Evolutionary conservation across 2,888 invertebrate species (phyloP).

Genomic region (Rambutsinella grinnellia): DNA sequence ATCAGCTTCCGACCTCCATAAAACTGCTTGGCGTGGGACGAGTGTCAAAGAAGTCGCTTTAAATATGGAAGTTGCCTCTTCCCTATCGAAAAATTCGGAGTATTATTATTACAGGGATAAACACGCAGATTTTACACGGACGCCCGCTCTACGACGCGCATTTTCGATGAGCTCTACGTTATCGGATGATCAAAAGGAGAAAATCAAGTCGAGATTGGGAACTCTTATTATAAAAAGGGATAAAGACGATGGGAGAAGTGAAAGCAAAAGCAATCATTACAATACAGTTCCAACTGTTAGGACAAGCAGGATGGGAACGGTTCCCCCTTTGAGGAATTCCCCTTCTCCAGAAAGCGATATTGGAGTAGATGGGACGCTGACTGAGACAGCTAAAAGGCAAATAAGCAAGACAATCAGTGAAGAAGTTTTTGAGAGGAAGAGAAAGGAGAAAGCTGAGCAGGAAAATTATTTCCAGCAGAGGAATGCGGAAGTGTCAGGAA

Average conservation of each 20-base stretch:
- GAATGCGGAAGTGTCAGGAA: slow-evolving; percentile 61
- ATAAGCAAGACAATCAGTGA: slow-evolving; percentile 81
- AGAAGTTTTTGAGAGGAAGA: slow-evolving; percentile 79
- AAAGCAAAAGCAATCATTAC: slow-evolving; percentile 21
- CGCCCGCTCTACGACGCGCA: slow-evolving; percentile 64
- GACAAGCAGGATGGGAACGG: slow-evolving; percentile 62
- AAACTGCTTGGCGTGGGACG: slow-evolving; percentile 86
- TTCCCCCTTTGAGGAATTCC: slow-evolving; percentile 54
- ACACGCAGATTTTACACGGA: slow-evolving; percentile 47
- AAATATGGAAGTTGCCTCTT: slow-evolving; percentile 75
- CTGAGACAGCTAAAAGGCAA: slow-evolving; percentile 80
- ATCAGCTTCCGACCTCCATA: slow-evolving; percentile 75
- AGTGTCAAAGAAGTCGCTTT: slow-evolving; percentile 86
- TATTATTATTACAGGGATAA: slow-evolving; percentile 63
- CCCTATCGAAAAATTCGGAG: slow-evolving; percentile 69
- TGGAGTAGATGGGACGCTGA: slow-evolving; percentile 68
- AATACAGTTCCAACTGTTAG: slow-evolving; percentile 31
- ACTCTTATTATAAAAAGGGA: slow-evolving; percentile 54
- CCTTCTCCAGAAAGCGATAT: slow-evolving; percentile 19
- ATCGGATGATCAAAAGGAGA: slow-evolving; percentile 63
- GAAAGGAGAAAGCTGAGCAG: slow-evolving; percentile 68
- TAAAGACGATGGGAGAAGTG: slow-evolving; percentile 35
- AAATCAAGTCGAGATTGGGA: slow-evolving; percentile 62
- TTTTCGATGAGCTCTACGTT: slow-evolving; percentile 66
- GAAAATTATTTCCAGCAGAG: slow-evolving; percentile 63